phyloP scores from a whole-genome alignment of 2,113 vertebrate genomes.

The Rhombomys opimus region DNA sequence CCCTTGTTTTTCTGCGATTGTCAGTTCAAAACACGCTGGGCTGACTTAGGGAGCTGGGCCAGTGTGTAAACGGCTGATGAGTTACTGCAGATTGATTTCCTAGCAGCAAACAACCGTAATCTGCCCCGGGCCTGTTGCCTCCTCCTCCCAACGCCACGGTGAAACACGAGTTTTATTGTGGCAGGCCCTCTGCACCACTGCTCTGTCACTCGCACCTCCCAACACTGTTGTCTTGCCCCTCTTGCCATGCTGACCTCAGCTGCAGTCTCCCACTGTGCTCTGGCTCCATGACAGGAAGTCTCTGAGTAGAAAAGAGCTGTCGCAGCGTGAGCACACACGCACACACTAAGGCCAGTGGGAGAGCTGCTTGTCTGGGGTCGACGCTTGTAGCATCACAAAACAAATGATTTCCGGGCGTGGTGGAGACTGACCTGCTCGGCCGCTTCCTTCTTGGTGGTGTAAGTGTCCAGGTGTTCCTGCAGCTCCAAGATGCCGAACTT shows the following conservation, averaged over 20 bases:
- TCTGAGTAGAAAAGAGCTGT: not conserved
- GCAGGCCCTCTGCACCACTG: not conserved
- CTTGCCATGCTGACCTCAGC: not conserved
- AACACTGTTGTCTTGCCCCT: not conserved
- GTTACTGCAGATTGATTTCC: not conserved
- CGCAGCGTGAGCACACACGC: not conserved
- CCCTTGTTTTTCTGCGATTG: not conserved
- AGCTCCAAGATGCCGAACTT: slow-evolving; percentile 98
- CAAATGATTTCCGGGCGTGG: not conserved
- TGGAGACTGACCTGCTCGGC: slow-evolving; percentile 92
- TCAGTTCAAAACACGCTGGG: not conserved
- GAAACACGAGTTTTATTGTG: not conserved
- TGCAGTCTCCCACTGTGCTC: not conserved
- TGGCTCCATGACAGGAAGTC: not conserved
- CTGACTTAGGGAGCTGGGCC: not conserved
- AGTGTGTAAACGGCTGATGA: not conserved
- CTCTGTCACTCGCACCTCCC: not conserved
- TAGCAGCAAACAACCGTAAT: fast-evolving
- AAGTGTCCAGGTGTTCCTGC: slow-evolving; percentile 98
- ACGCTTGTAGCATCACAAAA: not conserved
- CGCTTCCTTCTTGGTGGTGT: slow-evolving; percentile 95
- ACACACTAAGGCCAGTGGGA: no score
- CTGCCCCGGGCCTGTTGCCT: not conserved
- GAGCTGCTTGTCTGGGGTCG: not conserved
- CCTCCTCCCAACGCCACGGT: not conserved